Percentiles rank a stretch among this genome's conserved stretches.
Evolutionary conservation across 2,113 vertebrate genomes (phyloP).

Genomic region (Chrysemys picta): DNA sequence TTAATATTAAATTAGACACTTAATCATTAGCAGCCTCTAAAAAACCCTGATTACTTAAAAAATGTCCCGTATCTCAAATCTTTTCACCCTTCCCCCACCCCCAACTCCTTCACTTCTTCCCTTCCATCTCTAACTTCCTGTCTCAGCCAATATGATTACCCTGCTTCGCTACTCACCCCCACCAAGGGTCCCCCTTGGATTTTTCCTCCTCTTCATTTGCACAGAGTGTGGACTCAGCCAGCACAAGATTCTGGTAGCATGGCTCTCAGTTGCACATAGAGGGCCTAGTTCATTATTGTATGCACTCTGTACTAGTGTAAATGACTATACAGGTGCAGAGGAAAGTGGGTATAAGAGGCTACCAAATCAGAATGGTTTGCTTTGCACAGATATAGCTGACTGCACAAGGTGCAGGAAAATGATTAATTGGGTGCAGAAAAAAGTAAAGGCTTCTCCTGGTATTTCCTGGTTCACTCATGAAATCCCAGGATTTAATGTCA

Average conservation of each 20-base stretch:
- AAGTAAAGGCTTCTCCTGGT: background rate
- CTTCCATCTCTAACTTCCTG: background rate
- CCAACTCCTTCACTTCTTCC: background rate
- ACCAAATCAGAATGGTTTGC: background rate
- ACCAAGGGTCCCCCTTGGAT: rapidly evolving
- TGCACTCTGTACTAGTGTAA: background rate
- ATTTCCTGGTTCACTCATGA: background rate
- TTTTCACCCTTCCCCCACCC: background rate
- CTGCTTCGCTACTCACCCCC: background rate
- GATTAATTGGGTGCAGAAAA: background rate
- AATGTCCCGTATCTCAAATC: background rate
- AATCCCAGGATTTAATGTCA: background rate
- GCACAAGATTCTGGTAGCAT: background rate
- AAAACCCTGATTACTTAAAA: background rate
- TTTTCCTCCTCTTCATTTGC: background rate
- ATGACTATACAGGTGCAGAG: background rate
- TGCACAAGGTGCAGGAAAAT: background rate
- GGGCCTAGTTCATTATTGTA: background rate
- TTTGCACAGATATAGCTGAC: rapidly evolving
- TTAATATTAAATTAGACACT: background rate
- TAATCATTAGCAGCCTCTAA: background rate
- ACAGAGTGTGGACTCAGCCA: background rate
- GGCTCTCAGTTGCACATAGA: background rate
- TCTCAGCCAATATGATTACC: background rate
- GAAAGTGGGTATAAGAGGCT: background rate